A percentile compares a stretch with the other conserved stretches of the same genome.
Conservation (phyloP, 2,797 vertebrate genomes). For the Phaenicophaeus curvirostris region DNA sequence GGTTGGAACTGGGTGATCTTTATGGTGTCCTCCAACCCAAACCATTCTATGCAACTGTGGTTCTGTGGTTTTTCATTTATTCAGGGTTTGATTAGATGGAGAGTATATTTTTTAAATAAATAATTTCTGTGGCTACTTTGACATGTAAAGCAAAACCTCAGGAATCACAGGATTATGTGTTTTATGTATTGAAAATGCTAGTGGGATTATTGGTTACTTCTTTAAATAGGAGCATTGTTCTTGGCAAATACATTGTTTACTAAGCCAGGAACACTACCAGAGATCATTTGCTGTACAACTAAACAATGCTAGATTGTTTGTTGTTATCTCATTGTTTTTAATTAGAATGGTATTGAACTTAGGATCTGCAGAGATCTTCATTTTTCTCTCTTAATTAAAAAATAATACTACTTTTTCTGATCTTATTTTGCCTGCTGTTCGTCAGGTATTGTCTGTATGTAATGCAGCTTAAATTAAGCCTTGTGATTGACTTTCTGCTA, state of each 20-base stretch:
- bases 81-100: not conserved
- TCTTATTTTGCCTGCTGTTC: not conserved
- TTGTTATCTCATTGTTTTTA: not conserved
- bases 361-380: not conserved
- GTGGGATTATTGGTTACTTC: not conserved
- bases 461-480: not conserved
- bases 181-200: not conserved
- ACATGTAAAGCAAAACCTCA: not conserved
- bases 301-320: not conserved
- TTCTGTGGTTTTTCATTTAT: not conserved
- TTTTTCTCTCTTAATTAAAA: conserved; percentile 10
- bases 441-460: not conserved
- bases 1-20: too few species aligned
- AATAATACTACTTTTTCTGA: not conserved
- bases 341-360: not conserved
- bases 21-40: too few species aligned
- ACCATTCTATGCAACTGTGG: too few species aligned
- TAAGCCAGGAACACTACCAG: not conserved
- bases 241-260: not conserved
- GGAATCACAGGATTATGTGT: not conserved
- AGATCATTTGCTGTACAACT: not conserved
- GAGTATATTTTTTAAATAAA: not conserved
- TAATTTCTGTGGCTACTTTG: not conserved
- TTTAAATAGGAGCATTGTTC: not conserved
- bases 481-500: not conserved